These are phyloP conservation scores for Paradoxurus hermaphroditus DNA, from an alignment of 2,113 vertebrate species.

Conservation along the genomic window DNA sequence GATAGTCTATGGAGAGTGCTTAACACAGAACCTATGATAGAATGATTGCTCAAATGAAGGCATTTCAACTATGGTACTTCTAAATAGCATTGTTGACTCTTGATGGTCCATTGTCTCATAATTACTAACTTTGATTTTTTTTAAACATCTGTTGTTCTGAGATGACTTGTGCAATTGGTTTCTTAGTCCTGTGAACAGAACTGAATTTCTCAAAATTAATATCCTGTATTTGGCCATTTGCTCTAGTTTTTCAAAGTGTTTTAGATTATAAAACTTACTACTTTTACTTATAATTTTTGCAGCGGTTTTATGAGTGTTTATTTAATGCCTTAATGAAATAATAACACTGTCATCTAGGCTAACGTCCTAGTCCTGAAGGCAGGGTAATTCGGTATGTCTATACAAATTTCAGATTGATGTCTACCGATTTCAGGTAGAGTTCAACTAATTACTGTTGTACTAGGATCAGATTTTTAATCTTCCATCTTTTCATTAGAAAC, in stretches of 20 bases:
- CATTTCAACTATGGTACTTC: neutral
- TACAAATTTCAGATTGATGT: neutral
- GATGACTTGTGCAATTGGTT: neutral
- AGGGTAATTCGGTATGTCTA: neutral
- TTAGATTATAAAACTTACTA: neutral
- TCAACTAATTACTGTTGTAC: neutral
- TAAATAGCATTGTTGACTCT: neutral
- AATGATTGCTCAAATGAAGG: neutral
- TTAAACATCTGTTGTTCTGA: neutral
- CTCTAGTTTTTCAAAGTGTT: neutral
- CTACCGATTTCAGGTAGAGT: neutral
- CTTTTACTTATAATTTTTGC: neutral
- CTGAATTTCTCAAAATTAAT: conserved; percentile 6
- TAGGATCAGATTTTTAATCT: neutral
- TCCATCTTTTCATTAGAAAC: neutral
- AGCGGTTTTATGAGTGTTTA: neutral
- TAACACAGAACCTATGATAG: neutral
- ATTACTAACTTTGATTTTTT: neutral
- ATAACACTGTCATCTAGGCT: neutral
- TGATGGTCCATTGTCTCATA: neutral
- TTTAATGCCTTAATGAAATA: neutral
- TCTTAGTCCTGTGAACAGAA: neutral
- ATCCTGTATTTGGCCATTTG: neutral
- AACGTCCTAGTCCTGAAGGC: neutral
- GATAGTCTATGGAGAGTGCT: neutral